Evolutionary conservation across 2,113 vertebrate species (phyloP).

Genomic region (Macroglossus sobrinus): DNA sequence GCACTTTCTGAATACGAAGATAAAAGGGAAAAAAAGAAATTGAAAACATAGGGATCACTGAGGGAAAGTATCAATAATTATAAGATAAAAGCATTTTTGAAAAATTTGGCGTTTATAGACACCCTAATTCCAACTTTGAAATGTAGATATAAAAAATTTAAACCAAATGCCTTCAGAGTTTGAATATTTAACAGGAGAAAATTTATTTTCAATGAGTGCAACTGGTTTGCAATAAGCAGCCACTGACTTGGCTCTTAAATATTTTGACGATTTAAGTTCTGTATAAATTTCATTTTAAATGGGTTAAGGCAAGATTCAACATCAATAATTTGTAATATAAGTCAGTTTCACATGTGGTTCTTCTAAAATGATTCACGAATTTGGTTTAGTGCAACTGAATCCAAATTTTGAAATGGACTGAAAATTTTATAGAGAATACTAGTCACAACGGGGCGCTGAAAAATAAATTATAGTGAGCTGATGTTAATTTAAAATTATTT

Average conservation of each 20-base stretch:
- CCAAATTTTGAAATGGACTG: background rate
- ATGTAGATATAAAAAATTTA: background rate
- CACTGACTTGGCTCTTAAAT: background rate
- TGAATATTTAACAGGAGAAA: slow-evolving; percentile 2
- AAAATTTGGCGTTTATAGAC: background rate
- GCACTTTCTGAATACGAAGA: background rate
- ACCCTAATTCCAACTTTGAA: background rate
- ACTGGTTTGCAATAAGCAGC: background rate
- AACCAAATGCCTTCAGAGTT: background rate
- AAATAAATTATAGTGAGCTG: background rate
- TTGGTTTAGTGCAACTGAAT: background rate
- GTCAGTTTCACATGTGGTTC: background rate
- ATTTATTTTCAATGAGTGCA: background rate
- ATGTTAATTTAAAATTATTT: background rate
- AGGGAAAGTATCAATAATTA: background rate
- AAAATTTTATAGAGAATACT: background rate
- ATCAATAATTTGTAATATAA: background rate
- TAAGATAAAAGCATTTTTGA: background rate
- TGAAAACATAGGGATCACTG: background rate
- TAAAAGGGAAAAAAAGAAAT: background rate
- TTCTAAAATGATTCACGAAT: background rate
- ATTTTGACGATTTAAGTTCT: background rate
- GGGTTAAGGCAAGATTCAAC: background rate
- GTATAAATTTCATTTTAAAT: background rate
- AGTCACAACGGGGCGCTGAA: background rate